Base-by-base conservation (phyloP, 2,888 invertebrate species). In the Magallana nippona region DNA sequence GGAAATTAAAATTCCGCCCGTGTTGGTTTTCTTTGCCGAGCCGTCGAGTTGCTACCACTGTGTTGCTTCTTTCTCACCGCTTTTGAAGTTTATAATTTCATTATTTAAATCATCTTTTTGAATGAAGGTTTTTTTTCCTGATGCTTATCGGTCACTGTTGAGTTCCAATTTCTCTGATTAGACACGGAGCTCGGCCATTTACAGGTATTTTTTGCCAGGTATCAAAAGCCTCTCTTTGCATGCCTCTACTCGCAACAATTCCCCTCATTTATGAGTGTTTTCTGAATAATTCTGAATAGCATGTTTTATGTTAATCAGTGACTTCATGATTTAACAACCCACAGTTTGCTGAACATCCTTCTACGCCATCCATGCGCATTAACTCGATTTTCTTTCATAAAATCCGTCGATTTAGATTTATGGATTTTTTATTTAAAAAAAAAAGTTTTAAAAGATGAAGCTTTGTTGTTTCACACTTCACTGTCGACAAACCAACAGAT, bases 131-230 rank as follows among this genome's bases (percentile, higher is more conserved):
- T 71, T 10, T 71, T 71, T 71, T 60, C n/a, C 60, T 71, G 71
- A 71, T 71, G 27, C 15, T 71, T 71, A 71, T 71, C 71, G 15
- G 19, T 27, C 71, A 71, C 32, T 71, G 22, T 32, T 13, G 71
- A 32, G 27, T 71, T 71, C 71, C 71, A 71, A 22, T 71, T 71
- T 71, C 71, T 71, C 71, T 32, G 19, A 71, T 71, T 71, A 71
- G 27, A 32, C 71, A 27, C 32, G 13, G 27, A 71, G 11, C 27
- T 15, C 10, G 27, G 27, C 27, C 71, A 71, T 71, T 22, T 32
- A 27, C 13, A 71, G 71, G 27, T 27, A 63, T 63, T 22, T 71
- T 71, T 60, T 60, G 13, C 17, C 5, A n/a, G n/a, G 17, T n/a
- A 15, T 15, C 22, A 71, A 27, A 27, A 19, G 27, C 32, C 11